Evolutionary conservation across 92 coral and sea anemone genomes (phyloP).

Genomic region (Plumapathes pennacea): DNA sequence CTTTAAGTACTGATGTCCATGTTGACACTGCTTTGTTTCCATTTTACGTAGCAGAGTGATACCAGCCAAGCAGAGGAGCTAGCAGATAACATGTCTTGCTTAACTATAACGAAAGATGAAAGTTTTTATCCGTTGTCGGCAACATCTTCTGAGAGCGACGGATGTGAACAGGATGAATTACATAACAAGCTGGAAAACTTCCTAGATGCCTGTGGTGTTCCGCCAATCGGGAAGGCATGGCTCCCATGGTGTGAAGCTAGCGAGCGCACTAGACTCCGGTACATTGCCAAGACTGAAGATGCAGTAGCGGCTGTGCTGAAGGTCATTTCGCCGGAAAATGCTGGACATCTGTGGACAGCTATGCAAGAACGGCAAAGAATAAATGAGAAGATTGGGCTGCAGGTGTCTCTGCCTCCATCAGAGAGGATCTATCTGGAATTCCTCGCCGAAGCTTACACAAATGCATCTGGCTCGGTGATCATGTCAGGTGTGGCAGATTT

Average conservation of each 20-base stretch:
- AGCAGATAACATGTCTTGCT: no score
- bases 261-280: conserved; percentile 32
- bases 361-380: conserved; percentile 14
- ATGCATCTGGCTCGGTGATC: conserved; percentile 9
- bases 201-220: conserved; percentile 22
- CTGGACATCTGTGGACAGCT: conserved; percentile 49
- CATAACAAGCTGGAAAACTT: conserved; percentile 12
- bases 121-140: no score
- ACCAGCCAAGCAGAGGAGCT: no score
- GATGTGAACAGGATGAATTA: no score
- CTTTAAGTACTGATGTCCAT: no score
- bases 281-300: conserved; percentile 27
- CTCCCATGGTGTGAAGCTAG: conserved; percentile 42
- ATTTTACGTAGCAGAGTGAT: no score
- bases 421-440: conserved; percentile 25
- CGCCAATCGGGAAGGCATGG: conserved; percentile 46
- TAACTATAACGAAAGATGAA: no score
- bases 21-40: no score
- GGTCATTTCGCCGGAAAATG: conserved; percentile 42
- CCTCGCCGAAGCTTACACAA: conserved; percentile 13
- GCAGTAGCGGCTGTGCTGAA: conserved; percentile 42
- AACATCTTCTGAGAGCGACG: no score
- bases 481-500: conserved; percentile 32
- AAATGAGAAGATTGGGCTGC: conserved; percentile 11
- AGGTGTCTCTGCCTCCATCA: conserved; percentile 16